Conservation (phyloP, 2,888 invertebrate species). For the Lampropteryx suffumata region DNA sequence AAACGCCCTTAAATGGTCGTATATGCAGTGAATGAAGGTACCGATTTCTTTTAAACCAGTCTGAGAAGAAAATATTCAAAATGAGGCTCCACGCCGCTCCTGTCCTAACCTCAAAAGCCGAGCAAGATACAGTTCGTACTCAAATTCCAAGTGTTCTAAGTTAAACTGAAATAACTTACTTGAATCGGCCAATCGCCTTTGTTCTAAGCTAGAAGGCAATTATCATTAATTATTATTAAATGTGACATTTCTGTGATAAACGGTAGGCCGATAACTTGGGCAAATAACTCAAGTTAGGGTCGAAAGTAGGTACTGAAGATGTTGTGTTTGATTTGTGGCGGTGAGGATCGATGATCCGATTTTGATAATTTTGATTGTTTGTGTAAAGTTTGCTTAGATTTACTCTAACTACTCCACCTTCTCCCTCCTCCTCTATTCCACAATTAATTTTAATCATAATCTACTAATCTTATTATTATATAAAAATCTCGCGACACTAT, state of each 20-base stretch:
- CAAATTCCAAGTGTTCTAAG: slow-evolving; percentile 76
- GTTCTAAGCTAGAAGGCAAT: slow-evolving; percentile 79
- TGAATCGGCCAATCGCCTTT: slow-evolving; percentile 81
- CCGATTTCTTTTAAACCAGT: too few species aligned
- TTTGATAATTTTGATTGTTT: slow-evolving; percentile 25
- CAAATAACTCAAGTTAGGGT: slow-evolving; percentile 72
- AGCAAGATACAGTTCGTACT: slow-evolving; percentile 79
- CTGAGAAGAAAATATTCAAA: neutral
- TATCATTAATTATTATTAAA: slow-evolving; percentile 84
- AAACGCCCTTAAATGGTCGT: too few species aligned
- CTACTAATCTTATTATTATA: too few species aligned
- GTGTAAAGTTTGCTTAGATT: too few species aligned
- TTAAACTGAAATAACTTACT: slow-evolving; percentile 81
- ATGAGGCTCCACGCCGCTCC: slow-evolving; percentile 40
- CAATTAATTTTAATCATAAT: too few species aligned
- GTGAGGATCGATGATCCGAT: slow-evolving; percentile 37
- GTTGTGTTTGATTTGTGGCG: slow-evolving; percentile 56
- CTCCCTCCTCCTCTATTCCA: too few species aligned
- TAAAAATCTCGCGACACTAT: too few species aligned
- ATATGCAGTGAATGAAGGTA: too few species aligned
- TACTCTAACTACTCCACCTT: too few species aligned
- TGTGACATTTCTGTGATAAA: slow-evolving; percentile 78
- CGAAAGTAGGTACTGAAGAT: slow-evolving; percentile 47
- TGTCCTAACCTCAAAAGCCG: slow-evolving; percentile 46
- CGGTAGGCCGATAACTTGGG: slow-evolving; percentile 77